Evolutionary conservation across 1,140 invertebrate species (phyloP).

Genomic region (Limonius californicus): DNA sequence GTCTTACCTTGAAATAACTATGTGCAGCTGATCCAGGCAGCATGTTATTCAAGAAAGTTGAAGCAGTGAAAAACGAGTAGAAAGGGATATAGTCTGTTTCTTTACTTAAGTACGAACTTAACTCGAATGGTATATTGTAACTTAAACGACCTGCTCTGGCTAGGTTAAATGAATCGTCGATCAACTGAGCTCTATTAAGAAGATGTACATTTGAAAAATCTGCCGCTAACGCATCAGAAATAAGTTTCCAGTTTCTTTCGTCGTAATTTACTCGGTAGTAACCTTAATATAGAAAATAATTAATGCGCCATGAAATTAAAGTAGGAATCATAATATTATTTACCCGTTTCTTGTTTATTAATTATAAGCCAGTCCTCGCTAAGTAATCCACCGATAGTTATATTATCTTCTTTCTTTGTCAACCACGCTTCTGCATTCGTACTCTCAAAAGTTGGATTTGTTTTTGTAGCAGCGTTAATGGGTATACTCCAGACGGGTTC

Average conservation of each 20-base stretch:
- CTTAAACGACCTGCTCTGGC: constrained; percentile 54
- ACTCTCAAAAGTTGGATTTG: constrained; percentile 47
- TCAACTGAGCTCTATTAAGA: constrained; percentile 70
- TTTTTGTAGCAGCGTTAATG: no score
- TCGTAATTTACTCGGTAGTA: constrained; percentile 61
- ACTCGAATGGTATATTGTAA: constrained; percentile 46
- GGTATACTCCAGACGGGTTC: no score
- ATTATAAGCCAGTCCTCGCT: constrained; percentile 3
- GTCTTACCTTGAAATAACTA: neutral
- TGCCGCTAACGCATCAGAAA: neutral
- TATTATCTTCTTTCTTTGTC: constrained; percentile 48
- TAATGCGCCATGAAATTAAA: neutral
- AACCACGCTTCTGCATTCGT: constrained; percentile 44
- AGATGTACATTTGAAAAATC: constrained; percentile 46
- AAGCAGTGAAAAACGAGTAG: constrained; percentile 8
- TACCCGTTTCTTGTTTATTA: constrained; percentile 15
- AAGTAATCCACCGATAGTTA: constrained; percentile 41
- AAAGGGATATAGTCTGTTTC: constrained; percentile 44
- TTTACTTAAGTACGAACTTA: constrained; percentile 53
- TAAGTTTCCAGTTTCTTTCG: constrained; percentile 19
- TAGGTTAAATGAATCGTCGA: constrained; percentile 72
- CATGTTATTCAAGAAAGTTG: constrained; percentile 13
- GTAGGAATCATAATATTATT: neutral
- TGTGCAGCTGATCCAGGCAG: neutral
- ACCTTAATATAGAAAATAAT: neutral